Evolutionary conservation across 2,888 invertebrate genomes (phyloP).

Genomic region (Pasiphila rectangulata): DNA sequence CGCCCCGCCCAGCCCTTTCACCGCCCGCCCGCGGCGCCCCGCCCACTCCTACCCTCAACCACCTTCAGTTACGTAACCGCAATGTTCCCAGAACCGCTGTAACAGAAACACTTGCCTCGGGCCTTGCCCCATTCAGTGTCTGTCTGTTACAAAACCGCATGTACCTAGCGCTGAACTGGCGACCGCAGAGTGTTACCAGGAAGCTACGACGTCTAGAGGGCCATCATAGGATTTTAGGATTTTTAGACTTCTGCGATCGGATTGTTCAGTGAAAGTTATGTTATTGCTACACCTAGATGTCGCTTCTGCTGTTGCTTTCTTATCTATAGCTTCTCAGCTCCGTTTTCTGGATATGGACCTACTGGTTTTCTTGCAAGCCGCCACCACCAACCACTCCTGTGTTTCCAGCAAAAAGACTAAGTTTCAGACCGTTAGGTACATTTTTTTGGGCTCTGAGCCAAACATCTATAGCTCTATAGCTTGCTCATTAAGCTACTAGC

Average conservation of each 20-base stretch:
- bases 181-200: slow-evolving; percentile 25
- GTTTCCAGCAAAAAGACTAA: too few relatives aligned
- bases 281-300: too few relatives aligned
- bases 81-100: slow-evolving; percentile 62
- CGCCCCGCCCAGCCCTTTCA: slow-evolving; percentile 77
- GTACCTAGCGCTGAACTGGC: slow-evolving; percentile 29
- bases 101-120: slow-evolving; percentile 61
- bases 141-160: slow-evolving; percentile 54
- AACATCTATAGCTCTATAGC: slow-evolving; percentile 5
- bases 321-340: too few relatives aligned
- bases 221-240: too few relatives aligned
- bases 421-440: too few relatives aligned
- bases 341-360: too few relatives aligned
- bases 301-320: too few relatives aligned
- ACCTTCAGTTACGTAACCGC: slow-evolving; percentile 64
- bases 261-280: background rate
- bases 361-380: too few relatives aligned
- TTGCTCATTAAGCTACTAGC: slow-evolving; percentile 11
- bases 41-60: slow-evolving; percentile 60
- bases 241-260: background rate
- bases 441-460: too few relatives aligned
- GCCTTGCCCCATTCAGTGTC: slow-evolving; percentile 63
- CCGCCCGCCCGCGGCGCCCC: slow-evolving; percentile 70
- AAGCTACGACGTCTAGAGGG: background rate
- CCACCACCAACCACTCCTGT: too few relatives aligned